A percentile compares a stretch with the other conserved stretches of the same genome.
These are phyloP conservation scores for Bombus consobrinus DNA, from an alignment of 1,140 invertebrate species.

Conservation along the genomic window DNA sequence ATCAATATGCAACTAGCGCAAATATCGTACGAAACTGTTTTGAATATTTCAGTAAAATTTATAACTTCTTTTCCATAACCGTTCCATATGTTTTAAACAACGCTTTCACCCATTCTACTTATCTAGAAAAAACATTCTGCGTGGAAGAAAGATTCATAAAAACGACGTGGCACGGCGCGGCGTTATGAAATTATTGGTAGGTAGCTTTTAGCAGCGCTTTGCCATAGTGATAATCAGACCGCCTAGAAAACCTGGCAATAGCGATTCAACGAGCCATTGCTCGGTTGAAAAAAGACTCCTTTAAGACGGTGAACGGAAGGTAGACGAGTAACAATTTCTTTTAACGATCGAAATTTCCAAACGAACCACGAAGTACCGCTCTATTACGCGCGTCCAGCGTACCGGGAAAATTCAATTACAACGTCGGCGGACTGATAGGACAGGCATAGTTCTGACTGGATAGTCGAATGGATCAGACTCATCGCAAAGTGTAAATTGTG, in stretches of 20 bases:
- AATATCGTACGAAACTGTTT: not conserved
- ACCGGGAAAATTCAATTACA: slow-evolving; percentile 37
- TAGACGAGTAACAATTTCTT: slow-evolving; percentile 46
- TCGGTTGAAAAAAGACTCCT: slow-evolving; percentile 2
- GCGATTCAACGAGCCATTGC: slow-evolving; percentile 60
- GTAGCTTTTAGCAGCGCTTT: not conserved
- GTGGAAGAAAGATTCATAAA: not conserved
- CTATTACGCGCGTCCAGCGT: slow-evolving; percentile 61
- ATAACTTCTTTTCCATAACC: not conserved
- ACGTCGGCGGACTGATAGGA: not conserved
- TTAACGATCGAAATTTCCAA: slow-evolving; percentile 72
- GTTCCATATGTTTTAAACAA: not conserved
- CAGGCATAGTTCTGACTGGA: not conserved
- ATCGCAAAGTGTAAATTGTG: slow-evolving; percentile 34
- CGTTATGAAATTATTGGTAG: not conserved
- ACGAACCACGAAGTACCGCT: slow-evolving; percentile 68
- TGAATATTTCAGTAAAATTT: not conserved
- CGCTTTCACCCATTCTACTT: not conserved
- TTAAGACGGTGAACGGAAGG: slow-evolving; percentile 57
- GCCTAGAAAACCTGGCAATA: slow-evolving; percentile 43
- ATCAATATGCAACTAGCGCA: too few relatives aligned
- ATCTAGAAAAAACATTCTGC: not conserved
- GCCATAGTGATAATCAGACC: slow-evolving; percentile 54
- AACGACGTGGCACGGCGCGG: not conserved
- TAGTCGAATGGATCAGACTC: not conserved